These are phyloP conservation scores for Bacillus rossius DNA, from an alignment of 1,140 invertebrate species.

Conservation along the genomic window DNA sequence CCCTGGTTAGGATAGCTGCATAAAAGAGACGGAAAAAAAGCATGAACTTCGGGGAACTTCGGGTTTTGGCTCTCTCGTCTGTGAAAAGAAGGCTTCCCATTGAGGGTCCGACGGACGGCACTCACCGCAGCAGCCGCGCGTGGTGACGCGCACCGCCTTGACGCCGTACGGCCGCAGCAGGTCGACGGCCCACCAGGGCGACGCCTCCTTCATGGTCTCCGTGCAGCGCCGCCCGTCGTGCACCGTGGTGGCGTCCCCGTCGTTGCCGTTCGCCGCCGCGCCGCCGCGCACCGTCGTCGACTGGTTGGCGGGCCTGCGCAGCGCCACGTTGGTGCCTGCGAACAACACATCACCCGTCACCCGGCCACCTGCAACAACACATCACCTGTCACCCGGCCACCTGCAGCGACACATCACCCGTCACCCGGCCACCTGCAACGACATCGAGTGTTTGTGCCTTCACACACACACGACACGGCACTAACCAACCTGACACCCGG, in stretches of 20 bases:
- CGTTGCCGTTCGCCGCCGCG: constrained; percentile 74
- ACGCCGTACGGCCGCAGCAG: constrained; percentile 76
- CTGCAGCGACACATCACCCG: constrained; percentile 11
- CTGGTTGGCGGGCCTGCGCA: constrained; percentile 81
- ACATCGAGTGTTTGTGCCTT: no score
- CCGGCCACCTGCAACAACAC: no score
- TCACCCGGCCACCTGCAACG: no score
- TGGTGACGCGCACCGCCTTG: constrained; percentile 77
- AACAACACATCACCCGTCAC: constrained; percentile 8
- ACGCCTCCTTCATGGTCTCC: constrained; percentile 80
- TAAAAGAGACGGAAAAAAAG: no score
- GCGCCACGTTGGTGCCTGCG: constrained; percentile 79
- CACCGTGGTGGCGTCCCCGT: constrained; percentile 73
- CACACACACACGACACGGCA: no score
- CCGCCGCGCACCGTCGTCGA: constrained; percentile 81
- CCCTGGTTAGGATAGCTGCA: no score
- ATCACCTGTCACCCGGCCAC: no score
- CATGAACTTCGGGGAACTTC: no score
- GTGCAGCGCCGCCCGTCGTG: constrained; percentile 84
- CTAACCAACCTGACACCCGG: no score
- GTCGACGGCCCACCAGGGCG: constrained; percentile 90
- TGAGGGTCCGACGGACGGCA: not conserved
- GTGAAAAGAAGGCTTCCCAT: no score
- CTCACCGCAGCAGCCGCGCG: constrained; percentile 77
- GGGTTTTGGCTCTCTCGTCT: no score